Percentiles rank a stretch among this genome's conserved stretches.
These are phyloP conservation scores for Danaus chrysippus DNA, from an alignment of 2,888 invertebrate species.

Conservation along the genomic window DNA sequence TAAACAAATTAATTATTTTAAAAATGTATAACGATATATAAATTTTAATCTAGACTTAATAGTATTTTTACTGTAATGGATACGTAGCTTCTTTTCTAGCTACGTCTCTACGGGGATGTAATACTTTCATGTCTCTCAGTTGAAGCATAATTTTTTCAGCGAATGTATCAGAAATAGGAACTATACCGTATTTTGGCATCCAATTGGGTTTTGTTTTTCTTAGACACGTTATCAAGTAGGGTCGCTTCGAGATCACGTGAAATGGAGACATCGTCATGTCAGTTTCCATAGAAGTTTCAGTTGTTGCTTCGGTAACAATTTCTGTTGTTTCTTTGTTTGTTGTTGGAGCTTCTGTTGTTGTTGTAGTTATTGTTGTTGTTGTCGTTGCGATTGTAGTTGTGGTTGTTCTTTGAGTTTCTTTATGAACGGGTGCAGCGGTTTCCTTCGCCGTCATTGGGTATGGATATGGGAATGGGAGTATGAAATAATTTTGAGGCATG, in stretches of 20 bases:
- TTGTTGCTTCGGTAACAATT: slow-evolving; percentile 21
- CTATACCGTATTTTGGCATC: slow-evolving; percentile 55
- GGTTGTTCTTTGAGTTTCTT: slow-evolving; percentile 22
- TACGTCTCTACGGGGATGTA: slow-evolving; percentile 33
- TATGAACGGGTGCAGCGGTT: slow-evolving; percentile 3
- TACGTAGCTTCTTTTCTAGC: slow-evolving; percentile 19
- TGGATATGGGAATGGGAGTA: slow-evolving; percentile 28
- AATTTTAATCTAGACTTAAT: no score
- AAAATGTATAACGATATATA: no score
- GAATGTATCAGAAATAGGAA: slow-evolving; percentile 54
- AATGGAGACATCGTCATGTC: slow-evolving; percentile 11
- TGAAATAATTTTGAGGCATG: slow-evolving; percentile 19
- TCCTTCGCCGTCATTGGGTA: slow-evolving; percentile 21
- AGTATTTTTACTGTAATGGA: slow-evolving; percentile 3
- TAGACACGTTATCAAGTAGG: slow-evolving; percentile 43
- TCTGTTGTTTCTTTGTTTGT: slow-evolving; percentile 7
- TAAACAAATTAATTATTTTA: no score
- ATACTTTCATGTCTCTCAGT: slow-evolving; percentile 39
- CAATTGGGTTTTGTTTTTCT: slow-evolving; percentile 47
- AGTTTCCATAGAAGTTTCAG: slow-evolving; percentile 13
- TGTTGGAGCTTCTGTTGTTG: slow-evolving; percentile 15
- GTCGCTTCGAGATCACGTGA: slow-evolving; percentile 31
- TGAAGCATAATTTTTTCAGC: slow-evolving; percentile 51
- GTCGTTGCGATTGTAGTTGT: slow-evolving; percentile 17
- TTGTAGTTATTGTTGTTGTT: slow-evolving; percentile 13